phyloP scores from a whole-genome alignment of 1,140 invertebrate species.

The Drosophila cardini region DNA sequence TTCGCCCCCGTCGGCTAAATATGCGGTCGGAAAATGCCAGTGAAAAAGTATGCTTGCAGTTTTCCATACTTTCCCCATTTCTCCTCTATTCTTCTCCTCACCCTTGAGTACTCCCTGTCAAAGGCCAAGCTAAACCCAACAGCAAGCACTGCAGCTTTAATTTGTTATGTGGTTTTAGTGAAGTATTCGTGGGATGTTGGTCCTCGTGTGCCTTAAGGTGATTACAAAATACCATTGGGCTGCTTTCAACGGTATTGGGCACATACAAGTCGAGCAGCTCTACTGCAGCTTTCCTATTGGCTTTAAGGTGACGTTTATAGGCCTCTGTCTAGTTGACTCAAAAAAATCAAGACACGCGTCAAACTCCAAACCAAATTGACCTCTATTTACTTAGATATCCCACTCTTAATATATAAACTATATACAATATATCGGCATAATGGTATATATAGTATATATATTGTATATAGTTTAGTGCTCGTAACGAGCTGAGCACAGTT shows the following conservation, averaged over 20 bases:
- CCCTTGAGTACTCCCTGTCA: neutral
- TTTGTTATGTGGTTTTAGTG: slow-evolving; percentile 25
- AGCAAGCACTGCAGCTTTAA: slow-evolving; percentile 21
- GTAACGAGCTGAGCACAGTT: slow-evolving; percentile 37
- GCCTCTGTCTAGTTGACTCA: too few species aligned
- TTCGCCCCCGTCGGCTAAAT: slow-evolving; percentile 48
- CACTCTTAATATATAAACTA: neutral
- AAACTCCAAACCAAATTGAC: too few species aligned
- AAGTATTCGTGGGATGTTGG: too few species aligned
- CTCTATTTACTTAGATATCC: neutral
- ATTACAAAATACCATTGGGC: too few species aligned
- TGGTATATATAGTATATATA: slow-evolving; percentile 4
- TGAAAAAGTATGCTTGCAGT: slow-evolving; percentile 8
- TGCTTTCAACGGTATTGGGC: too few species aligned
- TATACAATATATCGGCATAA: neutral
- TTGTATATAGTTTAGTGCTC: slow-evolving; percentile 15
- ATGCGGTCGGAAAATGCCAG: slow-evolving; percentile 20
- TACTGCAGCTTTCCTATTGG: too few species aligned
- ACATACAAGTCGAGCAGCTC: too few species aligned
- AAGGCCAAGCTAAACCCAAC: slow-evolving; percentile 35
- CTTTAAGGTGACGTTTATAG: too few species aligned
- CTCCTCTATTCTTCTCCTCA: too few species aligned
- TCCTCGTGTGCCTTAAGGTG: too few species aligned
- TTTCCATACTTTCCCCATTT: neutral
- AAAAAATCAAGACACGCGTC: too few species aligned